Evolutionary conservation across 2,113 vertebrate species (phyloP), one percentile per base, ranked within the genome.

Genomic region (Jacana jacana): DNA sequence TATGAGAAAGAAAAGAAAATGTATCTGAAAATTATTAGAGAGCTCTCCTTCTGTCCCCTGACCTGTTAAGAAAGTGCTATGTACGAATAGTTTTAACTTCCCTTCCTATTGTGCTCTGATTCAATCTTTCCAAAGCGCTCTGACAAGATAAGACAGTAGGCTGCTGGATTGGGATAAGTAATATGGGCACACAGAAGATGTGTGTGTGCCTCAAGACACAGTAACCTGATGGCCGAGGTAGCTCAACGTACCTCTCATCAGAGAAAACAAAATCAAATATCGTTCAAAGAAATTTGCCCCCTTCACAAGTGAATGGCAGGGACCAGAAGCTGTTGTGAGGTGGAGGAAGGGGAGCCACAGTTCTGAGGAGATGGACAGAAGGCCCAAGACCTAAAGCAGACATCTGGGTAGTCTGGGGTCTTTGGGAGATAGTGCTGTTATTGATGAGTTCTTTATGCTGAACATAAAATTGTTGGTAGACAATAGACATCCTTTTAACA

Each of bases 61-160:
- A 61, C 76, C 54, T 3, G 7, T 35, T 93, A 91, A 89, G 79
- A 90, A 91, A 94, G 81, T 91, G 48, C 39, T 51, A 23, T 42
- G 39, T 57, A 35, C 28, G 88, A 93, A 91, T 82, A 88, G 63
- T 33, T 88, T 94, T 93, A 93, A 68, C 63, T 94, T 93, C 65
- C 54, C 31, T 89, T 48, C 64, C 37, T 78, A 77, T 69, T 86
- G 61, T 28, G 11, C 37, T 91, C 54, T 80, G 90, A 80, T 77
- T 73, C 63, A 79, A 96, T 96, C 79, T 24, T 82, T 94, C 84
- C 33, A 57, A 81, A 86, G 49, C 54, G 35, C 66, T 57, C 44
- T 81, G 65, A 42, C 73, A 65, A 81, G 77, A 54, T 78, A 92
- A 91, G 42, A 51, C 33, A 40, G 54, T 9, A 52, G n/a, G 46